phyloP scores from a whole-genome alignment of 1,140 invertebrate species.

The Caenorhabditis elegans region WBcel235 BX284603.4:1143001-1143500 shows the following conservation, averaged over 20 bases:
- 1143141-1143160: background rate
- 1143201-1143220: conserved; percentile 33
- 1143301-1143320: conserved; percentile 29
- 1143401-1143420: background rate
- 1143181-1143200: conserved; percentile 8
- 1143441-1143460: background rate
- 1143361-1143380: background rate
- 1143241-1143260: conserved; percentile 34
- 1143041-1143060: no score
- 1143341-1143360: no score
- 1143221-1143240: conserved; percentile 38
- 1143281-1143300: conserved; percentile 22
- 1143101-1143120: background rate
- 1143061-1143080: no score
- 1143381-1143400: background rate
- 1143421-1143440: background rate
- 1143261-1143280: background rate
- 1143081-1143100: no score
- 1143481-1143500: background rate
- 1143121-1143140: background rate
- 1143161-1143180: background rate
- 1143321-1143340: background rate
- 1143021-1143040: background rate
- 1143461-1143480: conserved; percentile 11
- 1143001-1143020: background rate